A percentile compares a stretch with the other conserved stretches of the same genome.
phyloP scores from a whole-genome alignment of 2,888 invertebrate species.

The Tinea semifulvella region DNA sequence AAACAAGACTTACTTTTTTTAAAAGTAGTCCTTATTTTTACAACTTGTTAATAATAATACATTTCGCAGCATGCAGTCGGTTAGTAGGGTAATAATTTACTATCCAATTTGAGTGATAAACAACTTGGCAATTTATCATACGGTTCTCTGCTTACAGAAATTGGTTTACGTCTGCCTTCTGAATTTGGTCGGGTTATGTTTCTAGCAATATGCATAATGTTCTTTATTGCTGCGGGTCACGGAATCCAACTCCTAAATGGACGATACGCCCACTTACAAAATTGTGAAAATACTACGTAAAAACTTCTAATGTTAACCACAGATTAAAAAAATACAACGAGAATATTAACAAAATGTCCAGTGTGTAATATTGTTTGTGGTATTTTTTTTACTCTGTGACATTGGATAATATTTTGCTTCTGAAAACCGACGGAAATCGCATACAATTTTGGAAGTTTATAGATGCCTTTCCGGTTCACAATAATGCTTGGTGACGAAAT shows the following conservation, averaged over 20 bases:
- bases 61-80: background rate
- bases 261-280: slow-evolving; percentile 9
- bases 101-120: slow-evolving; percentile 2
- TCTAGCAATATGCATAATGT: slow-evolving; percentile 2
- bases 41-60: background rate
- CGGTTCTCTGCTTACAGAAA: background rate
- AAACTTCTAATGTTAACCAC: slow-evolving; percentile 7
- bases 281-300: slow-evolving; percentile 7
- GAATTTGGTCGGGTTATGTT: slow-evolving; percentile 7
- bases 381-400: slow-evolving; percentile 1
- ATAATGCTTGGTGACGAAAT: slow-evolving; percentile 4
- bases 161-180: slow-evolving; percentile 1
- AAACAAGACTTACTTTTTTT: too few species aligned
- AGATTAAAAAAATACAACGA: background rate
- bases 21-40: too few species aligned
- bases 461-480: slow-evolving; percentile 4
- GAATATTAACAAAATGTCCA: background rate
- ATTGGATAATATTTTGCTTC: background rate
- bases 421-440: background rate
- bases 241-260: slow-evolving; percentile 7
- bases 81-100: slow-evolving; percentile 1
- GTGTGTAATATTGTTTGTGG: background rate
- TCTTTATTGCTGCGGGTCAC: slow-evolving; percentile 6
- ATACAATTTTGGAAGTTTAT: slow-evolving; percentile 2
- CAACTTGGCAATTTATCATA: background rate